phyloP scores from a whole-genome alignment of 2,797 vertebrate species.

The Dipus sagitta region DNA sequence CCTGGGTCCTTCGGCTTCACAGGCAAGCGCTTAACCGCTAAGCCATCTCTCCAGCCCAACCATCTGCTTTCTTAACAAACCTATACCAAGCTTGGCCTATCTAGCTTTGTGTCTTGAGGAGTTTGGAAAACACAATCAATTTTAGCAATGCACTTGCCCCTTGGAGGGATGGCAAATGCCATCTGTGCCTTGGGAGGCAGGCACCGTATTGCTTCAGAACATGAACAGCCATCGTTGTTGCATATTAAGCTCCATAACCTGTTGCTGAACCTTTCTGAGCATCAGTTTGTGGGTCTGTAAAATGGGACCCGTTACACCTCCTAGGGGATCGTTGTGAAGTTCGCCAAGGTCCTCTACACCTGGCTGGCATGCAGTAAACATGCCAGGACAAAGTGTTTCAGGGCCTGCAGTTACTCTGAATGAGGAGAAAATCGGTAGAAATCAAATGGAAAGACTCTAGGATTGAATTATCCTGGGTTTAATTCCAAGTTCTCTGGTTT shows the following conservation, averaged over 20 bases:
- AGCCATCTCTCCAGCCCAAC: no score
- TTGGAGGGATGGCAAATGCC: not conserved
- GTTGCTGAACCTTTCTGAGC: not conserved
- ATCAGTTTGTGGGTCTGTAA: not conserved
- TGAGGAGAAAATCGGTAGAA: not conserved
- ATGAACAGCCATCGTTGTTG: not conserved
- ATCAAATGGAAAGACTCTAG: slow-evolving; percentile 9
- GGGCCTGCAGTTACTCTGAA: not conserved
- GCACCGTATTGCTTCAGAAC: not conserved
- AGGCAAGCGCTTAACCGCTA: no score
- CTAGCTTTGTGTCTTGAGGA: not conserved
- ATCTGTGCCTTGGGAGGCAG: not conserved
- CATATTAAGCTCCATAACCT: not conserved
- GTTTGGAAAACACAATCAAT: not conserved
- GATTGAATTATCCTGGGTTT: not conserved
- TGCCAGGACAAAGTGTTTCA: not conserved
- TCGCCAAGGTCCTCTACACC: not conserved
- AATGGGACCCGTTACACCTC: not conserved
- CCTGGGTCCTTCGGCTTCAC: no score
- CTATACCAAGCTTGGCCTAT: not conserved
- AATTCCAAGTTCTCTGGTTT: not conserved
- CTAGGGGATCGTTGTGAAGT: not conserved
- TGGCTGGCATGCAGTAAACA: not conserved
- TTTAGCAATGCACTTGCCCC: not conserved
- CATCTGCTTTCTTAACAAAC: not conserved